A percentile compares a stretch with the other conserved stretches of the same genome.
phyloP scores from a whole-genome alignment of 2,113 vertebrate species.

The Thamnaconus septentrionalis region DNA sequence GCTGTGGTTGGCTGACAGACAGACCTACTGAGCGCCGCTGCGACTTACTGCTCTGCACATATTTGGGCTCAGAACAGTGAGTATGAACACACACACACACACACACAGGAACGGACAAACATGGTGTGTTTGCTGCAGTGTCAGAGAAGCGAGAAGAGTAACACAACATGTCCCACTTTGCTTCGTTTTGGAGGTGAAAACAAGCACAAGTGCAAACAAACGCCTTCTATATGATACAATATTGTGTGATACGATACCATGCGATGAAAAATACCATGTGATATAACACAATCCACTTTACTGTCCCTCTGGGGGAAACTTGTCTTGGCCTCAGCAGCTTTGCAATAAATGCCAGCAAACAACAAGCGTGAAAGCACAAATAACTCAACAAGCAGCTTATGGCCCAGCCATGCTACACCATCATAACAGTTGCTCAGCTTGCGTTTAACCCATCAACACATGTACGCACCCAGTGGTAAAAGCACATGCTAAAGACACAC shows the following conservation, averaged over 20 bases:
- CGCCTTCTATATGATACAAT: not conserved
- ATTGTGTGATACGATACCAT: too few species aligned
- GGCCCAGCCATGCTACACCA: too few species aligned
- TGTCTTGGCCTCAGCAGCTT: not conserved
- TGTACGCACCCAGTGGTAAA: too few species aligned
- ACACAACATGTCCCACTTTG: not conserved
- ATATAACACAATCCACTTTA: too few species aligned
- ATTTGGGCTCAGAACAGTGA: conserved; percentile 34
- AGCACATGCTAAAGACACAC: too few species aligned
- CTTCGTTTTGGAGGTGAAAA: not conserved
- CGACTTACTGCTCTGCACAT: conserved; percentile 28
- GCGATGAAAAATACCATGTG: too few species aligned
- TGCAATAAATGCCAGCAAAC: conserved; percentile 24
- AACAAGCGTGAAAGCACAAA: too few species aligned
- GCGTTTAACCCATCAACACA: too few species aligned
- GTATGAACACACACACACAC: conserved; percentile 6
- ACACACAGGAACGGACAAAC: conserved; percentile 4
- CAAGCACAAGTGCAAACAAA: not conserved
- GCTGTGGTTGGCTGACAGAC: conserved; percentile 53
- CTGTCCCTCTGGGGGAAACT: too few species aligned
- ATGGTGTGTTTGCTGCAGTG: conserved; percentile 1
- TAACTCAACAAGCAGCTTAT: too few species aligned
- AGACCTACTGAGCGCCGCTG: conserved; percentile 29
- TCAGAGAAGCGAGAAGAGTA: conserved; percentile 12
- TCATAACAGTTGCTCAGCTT: too few species aligned